Base-by-base conservation (phyloP, 2,888 invertebrate genomes). In the Nemurella pictetii region DNA sequence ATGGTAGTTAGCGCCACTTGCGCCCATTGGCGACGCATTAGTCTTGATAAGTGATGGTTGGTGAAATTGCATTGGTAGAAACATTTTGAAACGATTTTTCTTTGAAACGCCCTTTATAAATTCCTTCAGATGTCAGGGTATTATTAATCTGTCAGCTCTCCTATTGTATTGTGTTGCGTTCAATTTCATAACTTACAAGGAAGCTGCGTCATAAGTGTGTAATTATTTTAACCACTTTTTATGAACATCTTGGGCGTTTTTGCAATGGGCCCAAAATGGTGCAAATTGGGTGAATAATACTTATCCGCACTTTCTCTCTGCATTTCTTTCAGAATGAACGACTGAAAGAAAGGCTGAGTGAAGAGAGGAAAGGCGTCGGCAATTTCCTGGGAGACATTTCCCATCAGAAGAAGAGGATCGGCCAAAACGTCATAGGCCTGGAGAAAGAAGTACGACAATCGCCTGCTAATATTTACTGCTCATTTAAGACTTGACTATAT, bases 291-390 rank as follows among this genome's bases (percentile, higher is more conserved):
- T 55, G 55, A 55, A 55, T 20, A 1, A 2, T 7, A 7, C 55
- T 55, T 3, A 55, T n/a, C n/a, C n/a, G n/a, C 55, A 55, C 55
- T 55, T 55, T 55, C 55, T 55, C 55, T 20, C 3, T 32, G 3
- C 9, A 32, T 32, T 32, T 32, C 9, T 9, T 32, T 32, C 89
- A 93, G 93, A 93, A 93, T 88, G 92, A 92, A 87, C 90, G 91
- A 85, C 89, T 93, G 86, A 93, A 93, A 88, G 92, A 93, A 88
- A 92, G 91, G 78, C 88, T 93, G 82, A 91, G 92, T 85, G 89
- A 91, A 5, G 92, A 92, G 87, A 90, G 92, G 83, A 91, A 91
- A 87, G 92, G 92, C 84, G 89, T 92, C 85, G 91, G 90, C 85
- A 90, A 91, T 87, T 90, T 90, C 88, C 87, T 90, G 87, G 88